Evolutionary conservation across 2,113 vertebrate species (phyloP), one percentile per base, ranked within the genome.

Genomic region (Raphicerus campestris): DNA sequence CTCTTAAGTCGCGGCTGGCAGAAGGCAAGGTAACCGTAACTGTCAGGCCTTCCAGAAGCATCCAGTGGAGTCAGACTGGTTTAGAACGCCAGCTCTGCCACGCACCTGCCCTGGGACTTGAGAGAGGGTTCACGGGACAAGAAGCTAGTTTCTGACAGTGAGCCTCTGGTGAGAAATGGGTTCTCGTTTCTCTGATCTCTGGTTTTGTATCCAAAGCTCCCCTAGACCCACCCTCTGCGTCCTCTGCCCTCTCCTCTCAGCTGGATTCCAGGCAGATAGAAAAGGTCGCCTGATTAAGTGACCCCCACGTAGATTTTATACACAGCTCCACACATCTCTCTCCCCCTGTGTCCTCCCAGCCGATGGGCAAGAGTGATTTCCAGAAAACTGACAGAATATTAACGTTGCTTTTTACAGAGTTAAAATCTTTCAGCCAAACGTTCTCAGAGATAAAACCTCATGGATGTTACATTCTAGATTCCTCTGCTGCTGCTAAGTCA

Each of bases 141-240:
- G 5, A 49, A 32, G 56, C n/a, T 10, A 16, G 45, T 1, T 28
- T 92, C 70, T 10, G 47, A 24, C 8, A 20, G 19, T 2, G 4
- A 73, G 51, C n/a, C 20, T 32, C 8, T 26, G 6, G 30, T 63
- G 60, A 32, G 60, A 32, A 63, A 63, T 3, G 3, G 19, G 7
- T 11, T 26, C 0, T 32, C 0, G 0, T 4, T 56, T 39, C 11
- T 16, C 45, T 9, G 3, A 47, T 10, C 22, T 53, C 9, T 13
- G 7, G 30, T 70, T 58, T 45, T 70, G 45, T 24, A 45, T 87
- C 70, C 35, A 5, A 24, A 56, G 26, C 28, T 19, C 30, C 51
- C 80, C 11, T 13, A 80, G 47, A 51, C 28, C 22, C 32, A 66
- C 2, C 10, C 17, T 35, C 13, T 45, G 30, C 1, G 39, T 75